Evolutionary conservation across 2,797 vertebrate species (phyloP).

Genomic region (Kryptolebias ocellatus): DNA sequence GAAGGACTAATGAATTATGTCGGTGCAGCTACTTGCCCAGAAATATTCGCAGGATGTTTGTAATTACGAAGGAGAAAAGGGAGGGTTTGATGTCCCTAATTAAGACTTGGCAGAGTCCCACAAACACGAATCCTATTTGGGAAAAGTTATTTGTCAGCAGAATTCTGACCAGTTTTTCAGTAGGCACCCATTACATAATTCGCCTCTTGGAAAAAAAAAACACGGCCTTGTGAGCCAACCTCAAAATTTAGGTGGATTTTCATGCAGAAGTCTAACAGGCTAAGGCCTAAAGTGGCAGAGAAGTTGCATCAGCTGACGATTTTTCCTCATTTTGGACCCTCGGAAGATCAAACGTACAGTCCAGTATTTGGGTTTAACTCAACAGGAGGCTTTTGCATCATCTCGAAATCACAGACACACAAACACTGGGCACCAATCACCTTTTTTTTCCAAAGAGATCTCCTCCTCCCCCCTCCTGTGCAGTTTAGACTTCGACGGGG

Average conservation of each 20-base stretch:
- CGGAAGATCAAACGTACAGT: slow-evolving; percentile 44
- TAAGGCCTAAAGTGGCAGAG: slow-evolving; percentile 4
- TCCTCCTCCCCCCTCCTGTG: slow-evolving; percentile 31
- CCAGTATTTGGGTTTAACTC: slow-evolving; percentile 48
- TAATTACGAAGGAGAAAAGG: too few species aligned
- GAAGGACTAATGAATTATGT: too few species aligned
- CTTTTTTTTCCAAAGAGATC: slow-evolving; percentile 25
- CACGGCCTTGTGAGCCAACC: background rate
- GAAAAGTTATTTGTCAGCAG: background rate
- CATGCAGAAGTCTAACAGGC: background rate
- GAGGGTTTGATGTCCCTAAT: too few species aligned
- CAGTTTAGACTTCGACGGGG: slow-evolving; percentile 61
- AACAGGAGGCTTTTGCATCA: slow-evolving; percentile 39
- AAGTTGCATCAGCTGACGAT: slow-evolving; percentile 50
- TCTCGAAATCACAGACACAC: slow-evolving; percentile 14
- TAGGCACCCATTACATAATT: background rate
- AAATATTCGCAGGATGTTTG: too few species aligned
- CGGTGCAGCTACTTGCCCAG: too few species aligned
- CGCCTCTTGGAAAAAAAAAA: background rate
- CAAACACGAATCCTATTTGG: background rate
- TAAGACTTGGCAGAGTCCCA: background rate
- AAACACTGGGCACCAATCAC: slow-evolving; percentile 44
- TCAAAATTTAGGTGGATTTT: background rate
- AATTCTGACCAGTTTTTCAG: slow-evolving; percentile 3
- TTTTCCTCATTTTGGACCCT: slow-evolving; percentile 26